Evolutionary conservation across 1,140 invertebrate genomes (phyloP).

Genomic region (Nebria ingens): DNA sequence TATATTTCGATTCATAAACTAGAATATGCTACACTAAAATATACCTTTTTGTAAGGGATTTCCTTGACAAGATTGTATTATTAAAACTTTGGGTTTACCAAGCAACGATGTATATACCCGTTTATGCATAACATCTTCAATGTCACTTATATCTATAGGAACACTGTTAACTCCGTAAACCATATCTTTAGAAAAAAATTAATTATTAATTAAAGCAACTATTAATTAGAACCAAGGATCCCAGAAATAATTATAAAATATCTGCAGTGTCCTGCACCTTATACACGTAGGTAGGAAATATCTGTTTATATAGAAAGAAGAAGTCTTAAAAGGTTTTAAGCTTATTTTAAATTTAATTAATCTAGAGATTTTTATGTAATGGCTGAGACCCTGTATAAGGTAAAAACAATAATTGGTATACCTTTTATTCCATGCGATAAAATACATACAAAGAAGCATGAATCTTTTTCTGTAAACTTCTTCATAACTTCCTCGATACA

Average conservation of each 20-base stretch:
- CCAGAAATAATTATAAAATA: too few species aligned
- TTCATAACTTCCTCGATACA: conserved; percentile 16
- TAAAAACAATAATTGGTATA: conserved; percentile 5
- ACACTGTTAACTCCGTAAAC: conserved; percentile 29
- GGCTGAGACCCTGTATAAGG: too few species aligned
- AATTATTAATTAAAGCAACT: background rate
- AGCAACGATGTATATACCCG: conserved; percentile 17
- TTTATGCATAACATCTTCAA: conserved; percentile 20
- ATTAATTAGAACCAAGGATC: conserved; percentile 11
- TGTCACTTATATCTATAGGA: conserved; percentile 19
- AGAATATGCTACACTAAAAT: background rate
- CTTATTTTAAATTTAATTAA: too few species aligned
- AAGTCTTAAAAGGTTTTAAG: too few species aligned
- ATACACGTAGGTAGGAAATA: too few species aligned
- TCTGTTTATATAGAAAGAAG: too few species aligned
- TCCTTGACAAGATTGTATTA: conserved; percentile 29
- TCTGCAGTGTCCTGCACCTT: too few species aligned
- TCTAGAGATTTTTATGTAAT: too few species aligned
- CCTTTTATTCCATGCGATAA: conserved; percentile 26
- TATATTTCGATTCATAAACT: too few species aligned
- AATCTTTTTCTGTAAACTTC: conserved; percentile 16
- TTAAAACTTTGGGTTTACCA: conserved; percentile 26
- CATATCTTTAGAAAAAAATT: conserved; percentile 16
- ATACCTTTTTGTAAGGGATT: conserved; percentile 24
- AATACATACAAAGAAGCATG: conserved; percentile 26